A percentile compares a stretch with the other conserved stretches of the same genome.
Conservation (phyloP, 1,140 invertebrate genomes). For the Calliopsis andreniformis region DNA sequence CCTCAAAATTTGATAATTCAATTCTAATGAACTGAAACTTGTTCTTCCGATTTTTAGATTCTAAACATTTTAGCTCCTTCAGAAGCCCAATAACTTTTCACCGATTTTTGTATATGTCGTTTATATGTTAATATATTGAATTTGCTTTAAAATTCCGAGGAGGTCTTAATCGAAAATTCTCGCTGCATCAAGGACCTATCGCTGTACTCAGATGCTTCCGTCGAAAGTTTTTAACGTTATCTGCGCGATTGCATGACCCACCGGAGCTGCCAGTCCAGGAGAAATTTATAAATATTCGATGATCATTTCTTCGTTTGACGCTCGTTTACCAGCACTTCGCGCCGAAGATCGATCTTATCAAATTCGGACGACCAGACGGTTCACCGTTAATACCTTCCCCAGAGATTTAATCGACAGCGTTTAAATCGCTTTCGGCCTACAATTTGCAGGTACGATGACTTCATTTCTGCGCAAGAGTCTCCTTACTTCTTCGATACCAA, state of each 20-base stretch:
- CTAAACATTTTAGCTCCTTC: too few relatives aligned
- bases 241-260: constrained; percentile 65
- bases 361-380: constrained; percentile 8
- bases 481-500: neutral
- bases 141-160: neutral
- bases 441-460: constrained; percentile 29
- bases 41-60: too few relatives aligned
- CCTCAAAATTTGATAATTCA: too few relatives aligned
- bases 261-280: constrained; percentile 60
- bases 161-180: neutral
- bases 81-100: too few relatives aligned
- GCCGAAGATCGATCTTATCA: constrained; percentile 62
- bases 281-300: constrained; percentile 78
- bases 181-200: neutral
- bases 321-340: constrained; percentile 31
- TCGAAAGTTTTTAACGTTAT: constrained; percentile 62
- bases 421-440: neutral
- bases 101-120: too few relatives aligned
- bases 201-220: constrained; percentile 39
- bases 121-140: neutral
- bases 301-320: constrained; percentile 51
- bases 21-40: too few relatives aligned
- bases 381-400: constrained; percentile 6
- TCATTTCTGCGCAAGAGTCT: constrained; percentile 4
- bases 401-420: constrained; percentile 33